Evolutionary conservation across 2,797 vertebrate genomes (phyloP).

Genomic region (Potorous gilbertii): DNA sequence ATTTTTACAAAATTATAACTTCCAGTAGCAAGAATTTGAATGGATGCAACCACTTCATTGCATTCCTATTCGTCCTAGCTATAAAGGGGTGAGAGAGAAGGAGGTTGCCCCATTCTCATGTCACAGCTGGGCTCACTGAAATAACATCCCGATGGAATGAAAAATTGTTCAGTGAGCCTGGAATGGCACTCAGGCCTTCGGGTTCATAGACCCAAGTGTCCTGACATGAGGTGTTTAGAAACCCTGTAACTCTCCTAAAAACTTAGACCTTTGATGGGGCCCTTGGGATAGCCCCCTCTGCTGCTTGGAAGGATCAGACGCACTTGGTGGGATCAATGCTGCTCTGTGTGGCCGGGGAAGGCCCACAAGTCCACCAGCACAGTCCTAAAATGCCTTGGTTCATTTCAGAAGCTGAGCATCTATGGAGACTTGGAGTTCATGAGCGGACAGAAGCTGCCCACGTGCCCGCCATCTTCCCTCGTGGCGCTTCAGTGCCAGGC

Average conservation of each 20-base stretch:
- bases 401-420: constrained; percentile 96
- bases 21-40: background rate
- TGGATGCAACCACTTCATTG: background rate
- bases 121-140: background rate
- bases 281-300: background rate
- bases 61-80: background rate
- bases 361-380: background rate
- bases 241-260: background rate
- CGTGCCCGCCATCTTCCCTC: constrained; percentile 92
- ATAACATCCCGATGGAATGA: background rate
- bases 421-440: constrained; percentile 94
- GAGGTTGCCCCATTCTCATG: background rate
- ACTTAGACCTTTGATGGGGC: background rate
- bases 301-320: background rate
- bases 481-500: constrained; percentile 90
- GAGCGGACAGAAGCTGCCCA: constrained; percentile 92
- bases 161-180: background rate
- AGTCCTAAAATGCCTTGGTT: constrained; percentile 33
- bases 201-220: background rate
- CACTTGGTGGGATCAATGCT: background rate
- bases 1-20: background rate
- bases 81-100: background rate
- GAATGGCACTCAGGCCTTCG: background rate
- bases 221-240: background rate
- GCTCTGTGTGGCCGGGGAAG: accelerated